phyloP scores from a whole-genome alignment of 2,888 invertebrate species.

The Leucophenga maculata region DNA sequence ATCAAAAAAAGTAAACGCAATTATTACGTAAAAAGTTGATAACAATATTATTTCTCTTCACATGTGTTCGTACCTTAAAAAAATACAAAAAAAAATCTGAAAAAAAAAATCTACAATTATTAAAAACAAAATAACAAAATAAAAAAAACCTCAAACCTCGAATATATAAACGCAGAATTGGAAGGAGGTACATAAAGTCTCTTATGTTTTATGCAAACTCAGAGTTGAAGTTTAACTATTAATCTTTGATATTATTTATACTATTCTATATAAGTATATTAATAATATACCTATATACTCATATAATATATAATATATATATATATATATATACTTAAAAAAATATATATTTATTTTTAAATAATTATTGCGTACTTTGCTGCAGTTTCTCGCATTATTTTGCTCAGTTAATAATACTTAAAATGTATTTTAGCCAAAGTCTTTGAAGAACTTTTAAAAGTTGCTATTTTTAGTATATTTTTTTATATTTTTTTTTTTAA shows the following conservation, averaged over 20 bases:
- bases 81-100: too few species aligned
- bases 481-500: too few species aligned
- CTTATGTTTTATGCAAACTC: constrained; percentile 58
- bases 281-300: constrained; percentile 31
- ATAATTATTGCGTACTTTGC: constrained; percentile 34
- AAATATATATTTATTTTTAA: constrained; percentile 15
- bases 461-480: too few species aligned
- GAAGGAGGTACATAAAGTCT: constrained; percentile 70
- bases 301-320: constrained; percentile 26
- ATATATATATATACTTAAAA: constrained; percentile 13
- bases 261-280: constrained; percentile 47
- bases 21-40: constrained; percentile 15
- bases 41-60: constrained; percentile 62
- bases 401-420: too few species aligned
- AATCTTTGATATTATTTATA: constrained; percentile 40
- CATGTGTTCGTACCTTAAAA: constrained; percentile 51
- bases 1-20: neutral
- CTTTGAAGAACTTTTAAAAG: too few species aligned
- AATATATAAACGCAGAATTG: constrained; percentile 67
- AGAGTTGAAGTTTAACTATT: constrained; percentile 45
- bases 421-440: too few species aligned
- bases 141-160: constrained; percentile 34
- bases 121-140: constrained; percentile 38
- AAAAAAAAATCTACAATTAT: constrained; percentile 37
- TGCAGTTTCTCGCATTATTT: too few species aligned